Evolutionary conservation across 64 coral and sea anemone species (phyloP).

Genomic region (Porites australiensis): DNA sequence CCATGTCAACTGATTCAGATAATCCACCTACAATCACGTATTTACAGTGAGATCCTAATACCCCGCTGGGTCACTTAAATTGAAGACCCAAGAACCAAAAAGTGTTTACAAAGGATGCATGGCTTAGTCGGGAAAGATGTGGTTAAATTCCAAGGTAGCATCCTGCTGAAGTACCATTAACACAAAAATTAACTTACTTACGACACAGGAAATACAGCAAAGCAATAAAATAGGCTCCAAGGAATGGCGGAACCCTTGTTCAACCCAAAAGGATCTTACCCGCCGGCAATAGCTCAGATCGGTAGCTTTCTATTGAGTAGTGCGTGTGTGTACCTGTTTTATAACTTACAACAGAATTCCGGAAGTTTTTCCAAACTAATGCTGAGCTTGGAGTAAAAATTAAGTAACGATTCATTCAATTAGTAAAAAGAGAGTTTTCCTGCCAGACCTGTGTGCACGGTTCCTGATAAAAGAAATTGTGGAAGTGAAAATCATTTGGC

Average conservation of each 20-base stretch:
- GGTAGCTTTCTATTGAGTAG: no score
- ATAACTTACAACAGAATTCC: no score
- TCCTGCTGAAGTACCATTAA: neutral
- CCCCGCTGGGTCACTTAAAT: neutral
- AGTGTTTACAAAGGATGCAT: neutral
- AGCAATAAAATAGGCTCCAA: neutral
- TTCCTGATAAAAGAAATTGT: no score
- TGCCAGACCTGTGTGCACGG: no score
- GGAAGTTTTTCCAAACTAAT: no score
- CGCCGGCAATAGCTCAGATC: neutral
- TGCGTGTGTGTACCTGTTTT: no score
- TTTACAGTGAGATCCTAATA: neutral
- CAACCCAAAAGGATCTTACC: neutral
- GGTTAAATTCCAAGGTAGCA: conserved; percentile 9
- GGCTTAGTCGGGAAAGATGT: neutral
- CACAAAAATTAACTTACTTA: neutral
- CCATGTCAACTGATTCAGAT: neutral
- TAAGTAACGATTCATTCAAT: no score
- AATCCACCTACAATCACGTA: neutral
- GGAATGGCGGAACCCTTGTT: neutral
- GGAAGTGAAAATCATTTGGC: no score
- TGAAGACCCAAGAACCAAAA: neutral
- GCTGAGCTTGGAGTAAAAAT: no score
- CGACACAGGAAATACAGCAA: neutral
- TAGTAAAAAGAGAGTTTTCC: no score